phyloP scores from a whole-genome alignment of 2,888 invertebrate species.

The Apoda limacodes region DNA sequence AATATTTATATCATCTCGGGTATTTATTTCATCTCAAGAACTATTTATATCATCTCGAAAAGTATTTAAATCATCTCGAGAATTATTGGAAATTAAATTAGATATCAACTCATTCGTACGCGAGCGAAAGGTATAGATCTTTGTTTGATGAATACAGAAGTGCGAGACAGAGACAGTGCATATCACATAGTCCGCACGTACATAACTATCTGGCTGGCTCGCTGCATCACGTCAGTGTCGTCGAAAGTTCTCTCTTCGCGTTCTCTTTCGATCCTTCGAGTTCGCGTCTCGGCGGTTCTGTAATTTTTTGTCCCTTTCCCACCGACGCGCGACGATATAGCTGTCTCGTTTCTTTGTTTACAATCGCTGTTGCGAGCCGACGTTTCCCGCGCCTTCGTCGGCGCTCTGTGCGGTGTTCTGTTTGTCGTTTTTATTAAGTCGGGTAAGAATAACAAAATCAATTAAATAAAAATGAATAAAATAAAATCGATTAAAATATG shows the following conservation, averaged over 20 bases:
- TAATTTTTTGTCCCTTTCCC: constrained; percentile 54
- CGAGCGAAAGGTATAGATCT: constrained; percentile 14
- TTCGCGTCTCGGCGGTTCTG: constrained; percentile 58
- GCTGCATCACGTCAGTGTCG: constrained; percentile 85
- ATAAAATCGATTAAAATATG: constrained; percentile 31
- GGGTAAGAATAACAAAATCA: constrained; percentile 27
- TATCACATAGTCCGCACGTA: constrained; percentile 61
- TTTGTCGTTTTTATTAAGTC: constrained; percentile 16
- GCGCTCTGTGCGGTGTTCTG: constrained; percentile 43
- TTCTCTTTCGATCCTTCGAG: constrained; percentile 64
- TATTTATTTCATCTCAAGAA: no score
- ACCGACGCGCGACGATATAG: constrained; percentile 31
- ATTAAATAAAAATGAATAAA: constrained; percentile 28
- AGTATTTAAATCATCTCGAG: no score
- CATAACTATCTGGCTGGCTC: constrained; percentile 90
- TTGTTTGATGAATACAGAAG: constrained; percentile 46
- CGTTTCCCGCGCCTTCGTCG: constrained; percentile 35
- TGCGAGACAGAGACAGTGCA: constrained; percentile 33
- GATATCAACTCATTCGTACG: no score
- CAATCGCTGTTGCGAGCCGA: constrained; percentile 28
- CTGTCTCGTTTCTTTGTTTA: constrained; percentile 30
- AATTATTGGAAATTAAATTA: no score
- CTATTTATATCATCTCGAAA: no score
- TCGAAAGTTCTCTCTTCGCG: constrained; percentile 74
- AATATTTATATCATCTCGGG: background rate